A percentile compares a stretch with the other conserved stretches of the same genome.
Conservation (phyloP, 2,888 invertebrate species). For the Drosophila meridionalis region DNA sequence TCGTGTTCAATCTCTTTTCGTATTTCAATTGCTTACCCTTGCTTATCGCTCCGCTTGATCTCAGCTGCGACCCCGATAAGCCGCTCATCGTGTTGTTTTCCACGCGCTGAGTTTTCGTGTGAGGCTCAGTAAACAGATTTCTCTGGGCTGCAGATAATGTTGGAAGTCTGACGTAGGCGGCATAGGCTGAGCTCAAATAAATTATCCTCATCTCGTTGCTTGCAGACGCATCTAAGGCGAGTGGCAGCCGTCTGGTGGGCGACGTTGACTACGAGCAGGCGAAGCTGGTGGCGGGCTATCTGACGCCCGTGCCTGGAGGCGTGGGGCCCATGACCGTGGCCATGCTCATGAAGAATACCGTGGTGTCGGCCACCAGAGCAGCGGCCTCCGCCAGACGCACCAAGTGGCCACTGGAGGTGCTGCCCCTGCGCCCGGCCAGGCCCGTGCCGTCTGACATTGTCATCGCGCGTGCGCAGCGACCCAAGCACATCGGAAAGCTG, state of each 20-base stretch:
- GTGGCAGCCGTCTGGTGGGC: conserved; percentile 94
- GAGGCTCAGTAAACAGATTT: not conserved
- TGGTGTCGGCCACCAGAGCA: conserved; percentile 91
- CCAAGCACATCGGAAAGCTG: conserved; percentile 92
- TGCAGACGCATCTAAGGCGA: conserved; percentile 90
- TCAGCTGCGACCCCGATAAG: conserved; percentile 38
- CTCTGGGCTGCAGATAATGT: not conserved
- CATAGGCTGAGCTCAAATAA: not conserved
- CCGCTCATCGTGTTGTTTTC: conserved; percentile 20
- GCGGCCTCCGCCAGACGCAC: conserved; percentile 86
- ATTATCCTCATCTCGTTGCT: not conserved
- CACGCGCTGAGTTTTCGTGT: not conserved
- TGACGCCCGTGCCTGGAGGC: conserved; percentile 98
- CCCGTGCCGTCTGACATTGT: conserved; percentile 97
- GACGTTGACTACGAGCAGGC: conserved; percentile 96
- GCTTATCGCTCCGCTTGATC: conserved; percentile 38
- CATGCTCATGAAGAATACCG: conserved; percentile 98
- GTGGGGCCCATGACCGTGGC: conserved; percentile 99
- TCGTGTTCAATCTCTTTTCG: not conserved
- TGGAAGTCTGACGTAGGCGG: not conserved
- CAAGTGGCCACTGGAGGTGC: conserved; percentile 90
- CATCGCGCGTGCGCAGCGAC: conserved; percentile 94
- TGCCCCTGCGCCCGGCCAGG: conserved; percentile 87
- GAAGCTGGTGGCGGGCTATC: conserved; percentile 91
- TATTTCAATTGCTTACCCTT: not conserved